phyloP scores from a whole-genome alignment of 2,113 vertebrate species.

The Conger conger region DNA sequence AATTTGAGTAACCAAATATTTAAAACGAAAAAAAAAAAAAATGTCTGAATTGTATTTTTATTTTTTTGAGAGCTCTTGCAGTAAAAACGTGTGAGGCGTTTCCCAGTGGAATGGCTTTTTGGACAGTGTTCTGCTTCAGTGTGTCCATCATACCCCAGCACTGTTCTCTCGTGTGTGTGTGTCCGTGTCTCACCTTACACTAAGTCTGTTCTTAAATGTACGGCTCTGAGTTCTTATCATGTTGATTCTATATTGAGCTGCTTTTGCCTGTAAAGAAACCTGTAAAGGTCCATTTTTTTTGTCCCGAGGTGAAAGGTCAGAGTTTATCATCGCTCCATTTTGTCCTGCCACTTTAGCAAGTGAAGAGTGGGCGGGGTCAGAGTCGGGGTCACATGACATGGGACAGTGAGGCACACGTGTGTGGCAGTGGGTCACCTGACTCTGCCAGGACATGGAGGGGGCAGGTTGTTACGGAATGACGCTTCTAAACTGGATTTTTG shows the following conservation, averaged over 20 bases:
- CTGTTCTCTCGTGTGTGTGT: neutral
- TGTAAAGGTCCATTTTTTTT: neutral
- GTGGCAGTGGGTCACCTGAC: neutral
- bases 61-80: neutral
- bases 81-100: neutral
- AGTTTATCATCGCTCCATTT: neutral
- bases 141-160: neutral
- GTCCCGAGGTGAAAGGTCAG: neutral
- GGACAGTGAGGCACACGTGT: neutral
- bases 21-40: neutral
- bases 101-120: neutral
- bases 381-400: neutral
- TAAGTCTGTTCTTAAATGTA: neutral
- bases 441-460: neutral
- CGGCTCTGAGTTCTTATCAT: neutral
- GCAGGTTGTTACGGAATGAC: neutral
- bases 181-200: neutral
- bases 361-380: neutral
- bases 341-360: neutral
- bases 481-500: neutral
- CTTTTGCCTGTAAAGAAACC: neutral
- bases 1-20: slow-evolving; percentile 2
- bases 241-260: neutral
- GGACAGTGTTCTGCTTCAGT: neutral
- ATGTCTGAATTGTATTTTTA: neutral